Evolutionary conservation across 2,797 vertebrate species (phyloP), one percentile per base, ranked within the genome.

Genomic region (Rhinella marina): DNA sequence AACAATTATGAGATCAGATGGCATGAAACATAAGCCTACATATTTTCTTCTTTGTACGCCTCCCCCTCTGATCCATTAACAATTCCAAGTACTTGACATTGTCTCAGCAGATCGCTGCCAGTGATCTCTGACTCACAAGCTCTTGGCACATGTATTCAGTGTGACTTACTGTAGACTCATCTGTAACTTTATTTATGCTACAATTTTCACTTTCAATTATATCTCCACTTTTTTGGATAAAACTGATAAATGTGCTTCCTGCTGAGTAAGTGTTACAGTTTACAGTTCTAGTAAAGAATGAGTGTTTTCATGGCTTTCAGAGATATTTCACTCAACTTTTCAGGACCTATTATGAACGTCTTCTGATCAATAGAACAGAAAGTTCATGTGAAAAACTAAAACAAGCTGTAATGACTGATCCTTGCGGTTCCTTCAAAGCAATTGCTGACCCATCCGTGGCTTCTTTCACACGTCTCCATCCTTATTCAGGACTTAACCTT

Each of bases 101-200:
- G 59, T 78, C 54, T 64, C n/a, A 62, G 59, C 57, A 54, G 1
- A 13, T 48, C 17, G 48, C 41, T 78, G 73, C 73, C 84, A 78
- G 68, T 85, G 83, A 52, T 54, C n/a, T 27, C 41, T 78, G 84
- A 85, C 32, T 85, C 84, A 85, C 75, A 64, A 66, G 57, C 41
- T 29, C 84, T 85, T 75, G 72, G 83, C 83, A 50, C 13, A 27
- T 59, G 14, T 59, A 64, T 41, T 61, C n/a, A 52, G 41, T 41
- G 59, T 85, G 84, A 85, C n/a, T 85, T 27, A 85, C 25, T 54
- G 5, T 52, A 66, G 23, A 78, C 16, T 85, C 84, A 85, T 85
- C 21, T 27, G 17, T 29, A 61, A 29, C 29, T 13, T 12, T 56
- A 12, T 81, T 29, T 32, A 17, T 29, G 25, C 77, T 59, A 29